A percentile compares a stretch with the other conserved stretches of the same genome.
Conservation (phyloP, 2,113 vertebrate genomes). For the Lophochroa leadbeateri region DNA sequence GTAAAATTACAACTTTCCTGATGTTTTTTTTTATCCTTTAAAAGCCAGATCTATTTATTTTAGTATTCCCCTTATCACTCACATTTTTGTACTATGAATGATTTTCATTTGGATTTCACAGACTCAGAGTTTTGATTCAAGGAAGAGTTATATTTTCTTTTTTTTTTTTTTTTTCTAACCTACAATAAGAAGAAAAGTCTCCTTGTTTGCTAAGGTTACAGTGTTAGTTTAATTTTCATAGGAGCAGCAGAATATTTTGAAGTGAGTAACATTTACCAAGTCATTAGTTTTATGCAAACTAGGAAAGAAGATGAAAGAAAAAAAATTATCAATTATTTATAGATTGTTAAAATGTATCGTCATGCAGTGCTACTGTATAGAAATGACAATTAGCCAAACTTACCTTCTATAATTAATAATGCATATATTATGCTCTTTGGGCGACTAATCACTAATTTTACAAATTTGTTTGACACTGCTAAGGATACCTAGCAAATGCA, state of each 20-base stretch:
- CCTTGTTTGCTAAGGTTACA: conserved; percentile 83
- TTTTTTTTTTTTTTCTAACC: conserved; percentile 41
- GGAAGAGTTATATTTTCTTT: conserved; percentile 45
- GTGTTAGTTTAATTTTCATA: conserved; percentile 83
- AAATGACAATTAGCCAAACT: conserved; percentile 91
- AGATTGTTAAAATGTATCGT: conserved; percentile 93
- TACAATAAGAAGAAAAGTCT: conserved; percentile 62
- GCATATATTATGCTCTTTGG: conserved; percentile 88
- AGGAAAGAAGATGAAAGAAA: conserved; percentile 97
- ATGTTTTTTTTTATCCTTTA: conserved; percentile 27
- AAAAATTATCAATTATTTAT: conserved; percentile 99
- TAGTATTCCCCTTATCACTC: not conserved
- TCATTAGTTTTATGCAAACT: conserved; percentile 99
- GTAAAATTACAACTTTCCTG: conserved; percentile 38
- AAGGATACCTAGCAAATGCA: conserved; percentile 72
- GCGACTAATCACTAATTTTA: conserved; percentile 82
- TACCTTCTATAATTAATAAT: conserved; percentile 98
- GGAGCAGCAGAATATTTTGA: conserved; percentile 86
- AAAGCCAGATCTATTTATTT: conserved; percentile 64
- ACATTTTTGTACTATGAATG: conserved; percentile 54
- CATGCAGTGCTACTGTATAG: conserved; percentile 86
- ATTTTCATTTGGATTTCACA: conserved; percentile 67
- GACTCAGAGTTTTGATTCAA: conserved; percentile 66
- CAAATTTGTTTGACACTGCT: conserved; percentile 77
- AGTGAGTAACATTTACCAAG: conserved; percentile 90